Base-by-base conservation (phyloP, 2,888 invertebrate species). In the Aspidapion aeneum region DNA sequence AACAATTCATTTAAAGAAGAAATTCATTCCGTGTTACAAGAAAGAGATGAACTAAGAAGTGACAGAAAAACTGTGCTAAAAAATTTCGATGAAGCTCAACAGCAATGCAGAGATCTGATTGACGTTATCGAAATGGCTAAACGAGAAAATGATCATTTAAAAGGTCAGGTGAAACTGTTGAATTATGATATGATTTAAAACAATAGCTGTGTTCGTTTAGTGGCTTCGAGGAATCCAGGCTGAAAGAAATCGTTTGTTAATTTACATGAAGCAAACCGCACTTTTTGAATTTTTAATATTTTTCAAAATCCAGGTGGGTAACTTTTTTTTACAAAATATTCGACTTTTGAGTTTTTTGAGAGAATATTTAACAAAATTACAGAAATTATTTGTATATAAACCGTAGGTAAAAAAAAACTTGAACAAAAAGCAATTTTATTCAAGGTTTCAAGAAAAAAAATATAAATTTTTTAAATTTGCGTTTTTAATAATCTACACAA, bases 121-220 rank as follows among this genome's bases (percentile, higher is more conserved):
- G 63, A 70, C 57, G 67, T 75, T 12, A 64, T 75, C 17, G 74
- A 74, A 66, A 66, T 69, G 21, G 64, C 75, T 52, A 71, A 72
- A 17, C 71, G 70, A 21, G 75, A 76, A 69, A 74, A 73, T 68
- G 70, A 70, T 51, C 75, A 76, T 68, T 71, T 74, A 55, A 72
- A 72, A 71, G 74, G 74, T 73, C 64, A 55, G n/a, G n/a, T n/a
- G n/a, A n/a, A n/a, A n/a, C 58, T 59, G 18, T 7, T 50, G 50
- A 51, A 18, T 21, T 21, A 55, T 16, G 16, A 58, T 21, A 54
- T 17, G 9, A 18, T 12, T 54, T 18, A n/a, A 54, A n/a, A 9
- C 7, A 9, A n/a, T 16, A 19, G 20, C 21, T 60, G 20, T 64
- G 18, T 52, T 57, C 62, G 70, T 72, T 51, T 61, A 73, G 73